Percentiles rank a stretch among this genome's conserved stretches.
These are phyloP conservation scores for Prunella fulvescens DNA, from an alignment of 2,113 vertebrate species.

Conservation along the genomic window DNA sequence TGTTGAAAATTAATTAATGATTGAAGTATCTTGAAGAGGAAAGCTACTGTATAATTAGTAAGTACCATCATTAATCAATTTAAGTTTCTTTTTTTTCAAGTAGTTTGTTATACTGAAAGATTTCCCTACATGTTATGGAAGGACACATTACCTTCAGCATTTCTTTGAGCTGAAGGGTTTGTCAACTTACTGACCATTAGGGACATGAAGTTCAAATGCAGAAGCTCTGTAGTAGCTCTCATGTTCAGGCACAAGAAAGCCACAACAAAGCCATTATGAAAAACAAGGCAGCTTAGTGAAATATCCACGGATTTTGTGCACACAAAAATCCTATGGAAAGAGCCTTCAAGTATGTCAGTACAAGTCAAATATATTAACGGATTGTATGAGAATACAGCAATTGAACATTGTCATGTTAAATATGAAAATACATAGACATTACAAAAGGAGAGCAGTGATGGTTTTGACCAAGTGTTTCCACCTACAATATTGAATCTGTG, in stretches of 20 bases:
- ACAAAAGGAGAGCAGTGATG: neutral
- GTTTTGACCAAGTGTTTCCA: neutral
- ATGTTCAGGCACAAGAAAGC: neutral
- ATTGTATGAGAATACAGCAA: neutral
- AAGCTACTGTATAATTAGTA: neutral
- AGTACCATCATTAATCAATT: neutral
- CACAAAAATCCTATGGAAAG: neutral
- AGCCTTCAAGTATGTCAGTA: neutral
- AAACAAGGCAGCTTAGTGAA: neutral
- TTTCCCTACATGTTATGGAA: neutral
- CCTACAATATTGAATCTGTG: neutral
- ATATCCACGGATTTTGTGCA: neutral
- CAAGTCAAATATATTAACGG: neutral
- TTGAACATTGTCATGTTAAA: neutral
- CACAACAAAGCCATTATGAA: neutral
- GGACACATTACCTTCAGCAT: neutral
- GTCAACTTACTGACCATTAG: neutral
- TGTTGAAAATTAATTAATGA: constrained; percentile 16
- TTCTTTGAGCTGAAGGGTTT: neutral
- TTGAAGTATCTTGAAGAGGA: constrained; percentile 4
- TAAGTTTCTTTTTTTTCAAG: neutral
- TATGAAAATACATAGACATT: neutral
- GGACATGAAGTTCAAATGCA: neutral
- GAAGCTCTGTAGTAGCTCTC: neutral
- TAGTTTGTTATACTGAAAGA: neutral